Conservation (phyloP, 2,888 invertebrate genomes). For the Drosophila vallismaia region DNA sequence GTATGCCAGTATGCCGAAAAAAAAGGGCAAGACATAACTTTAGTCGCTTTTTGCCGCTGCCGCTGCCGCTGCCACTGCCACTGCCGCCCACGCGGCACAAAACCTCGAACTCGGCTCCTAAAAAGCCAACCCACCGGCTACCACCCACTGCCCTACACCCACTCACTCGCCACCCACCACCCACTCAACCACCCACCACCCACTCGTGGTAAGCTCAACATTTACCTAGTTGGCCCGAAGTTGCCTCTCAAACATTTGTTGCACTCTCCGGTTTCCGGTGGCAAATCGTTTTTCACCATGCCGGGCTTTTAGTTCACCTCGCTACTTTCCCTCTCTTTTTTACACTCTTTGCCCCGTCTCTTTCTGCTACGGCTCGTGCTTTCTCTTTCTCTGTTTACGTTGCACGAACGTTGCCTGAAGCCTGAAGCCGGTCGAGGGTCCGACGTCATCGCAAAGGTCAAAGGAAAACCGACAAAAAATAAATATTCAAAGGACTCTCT, state of each 20-base stretch:
- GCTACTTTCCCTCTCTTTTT: slow-evolving; percentile 6
- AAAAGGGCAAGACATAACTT: slow-evolving; percentile 55
- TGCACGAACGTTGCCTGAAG: slow-evolving; percentile 29
- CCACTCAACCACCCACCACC: slow-evolving; percentile 4
- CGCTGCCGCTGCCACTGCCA: too few species aligned
- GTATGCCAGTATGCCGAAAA: slow-evolving; percentile 69
- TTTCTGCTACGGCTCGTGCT: slow-evolving; percentile 5
- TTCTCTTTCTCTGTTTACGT: slow-evolving; percentile 65
- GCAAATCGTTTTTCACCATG: slow-evolving; percentile 45
- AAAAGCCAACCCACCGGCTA: neutral
- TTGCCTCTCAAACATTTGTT: slow-evolving; percentile 62
- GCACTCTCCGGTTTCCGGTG: slow-evolving; percentile 50
- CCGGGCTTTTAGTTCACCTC: slow-evolving; percentile 9
- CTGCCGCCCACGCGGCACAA: slow-evolving; percentile 54
- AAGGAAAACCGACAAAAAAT: slow-evolving; percentile 18
- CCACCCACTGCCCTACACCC: too few species aligned
- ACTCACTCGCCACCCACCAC: too few species aligned
- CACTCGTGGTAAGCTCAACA: slow-evolving; percentile 23
- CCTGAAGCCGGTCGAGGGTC: slow-evolving; percentile 32
- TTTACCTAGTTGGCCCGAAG: slow-evolving; percentile 50
- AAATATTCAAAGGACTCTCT: neutral
- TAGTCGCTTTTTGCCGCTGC: slow-evolving; percentile 46
- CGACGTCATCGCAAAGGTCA: slow-evolving; percentile 73
- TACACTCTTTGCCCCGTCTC: neutral
- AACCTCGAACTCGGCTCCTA: slow-evolving; percentile 4